A percentile compares a stretch with the other conserved stretches of the same genome.
Evolutionary conservation across 1,140 invertebrate genomes (phyloP).

Genomic region (Tetragnatha versicolor): DNA sequence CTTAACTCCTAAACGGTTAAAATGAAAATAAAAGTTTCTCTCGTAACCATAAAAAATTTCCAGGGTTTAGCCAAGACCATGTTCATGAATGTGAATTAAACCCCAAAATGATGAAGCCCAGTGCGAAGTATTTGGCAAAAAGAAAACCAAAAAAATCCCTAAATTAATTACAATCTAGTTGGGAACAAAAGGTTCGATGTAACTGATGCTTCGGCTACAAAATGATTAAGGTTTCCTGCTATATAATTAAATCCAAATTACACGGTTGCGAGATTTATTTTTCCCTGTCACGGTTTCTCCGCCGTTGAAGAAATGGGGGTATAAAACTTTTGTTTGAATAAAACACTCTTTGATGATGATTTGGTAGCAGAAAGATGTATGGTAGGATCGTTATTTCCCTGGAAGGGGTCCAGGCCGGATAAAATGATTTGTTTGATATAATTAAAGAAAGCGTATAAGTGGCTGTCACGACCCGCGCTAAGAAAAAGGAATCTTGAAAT

Average conservation of each 20-base stretch:
- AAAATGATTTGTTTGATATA: slow-evolving; percentile 32
- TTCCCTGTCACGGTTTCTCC: background rate
- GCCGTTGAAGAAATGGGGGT: background rate
- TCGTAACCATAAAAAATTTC: no score
- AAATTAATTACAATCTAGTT: slow-evolving; percentile 2
- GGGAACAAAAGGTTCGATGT: background rate
- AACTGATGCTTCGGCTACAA: slow-evolving; percentile 20
- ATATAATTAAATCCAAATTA: slow-evolving; percentile 38
- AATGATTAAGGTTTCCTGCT: slow-evolving; percentile 23
- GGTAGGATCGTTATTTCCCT: background rate
- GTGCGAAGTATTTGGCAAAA: no score
- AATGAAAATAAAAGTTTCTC: no score
- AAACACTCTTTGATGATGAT: slow-evolving; percentile 29
- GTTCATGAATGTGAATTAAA: no score
- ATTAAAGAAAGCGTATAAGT: no score
- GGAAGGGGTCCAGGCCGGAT: background rate
- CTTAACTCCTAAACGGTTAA: no score
- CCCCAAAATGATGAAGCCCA: no score
- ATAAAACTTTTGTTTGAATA: slow-evolving; percentile 22
- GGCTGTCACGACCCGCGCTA: no score
- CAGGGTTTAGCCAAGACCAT: no score
- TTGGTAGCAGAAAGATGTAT: background rate
- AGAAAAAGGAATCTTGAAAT: no score
- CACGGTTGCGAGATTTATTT: slow-evolving; percentile 7
- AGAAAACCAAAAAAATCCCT: no score